Evolutionary conservation across 2,113 vertebrate species (phyloP).

Genomic region (Fregetta grallaria): DNA sequence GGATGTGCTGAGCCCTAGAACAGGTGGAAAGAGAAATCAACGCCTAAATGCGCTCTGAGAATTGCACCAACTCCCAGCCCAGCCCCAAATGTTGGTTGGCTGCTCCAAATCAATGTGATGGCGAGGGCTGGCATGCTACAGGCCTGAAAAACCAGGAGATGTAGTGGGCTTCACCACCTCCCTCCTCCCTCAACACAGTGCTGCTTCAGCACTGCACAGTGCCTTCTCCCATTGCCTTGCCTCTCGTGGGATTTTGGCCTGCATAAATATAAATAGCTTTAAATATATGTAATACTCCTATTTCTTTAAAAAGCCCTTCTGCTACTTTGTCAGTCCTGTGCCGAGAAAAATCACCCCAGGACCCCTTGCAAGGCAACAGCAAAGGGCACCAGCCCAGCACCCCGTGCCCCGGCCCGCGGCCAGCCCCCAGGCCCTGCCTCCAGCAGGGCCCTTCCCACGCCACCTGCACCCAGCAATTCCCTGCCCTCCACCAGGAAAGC

Average conservation of each 20-base stretch:
- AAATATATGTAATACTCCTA: background rate
- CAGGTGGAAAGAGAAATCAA: background rate
- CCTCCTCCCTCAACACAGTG: background rate
- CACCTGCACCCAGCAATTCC: background rate
- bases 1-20: background rate
- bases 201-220: background rate
- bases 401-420: background rate
- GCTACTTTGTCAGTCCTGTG: background rate
- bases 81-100: background rate
- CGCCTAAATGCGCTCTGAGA: background rate
- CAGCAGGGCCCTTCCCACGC: background rate
- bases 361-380: background rate
- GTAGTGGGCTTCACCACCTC: accelerated
- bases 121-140: background rate
- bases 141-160: background rate
- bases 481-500: background rate
- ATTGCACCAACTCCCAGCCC: background rate
- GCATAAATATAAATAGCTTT: background rate
- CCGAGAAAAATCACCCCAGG: background rate
- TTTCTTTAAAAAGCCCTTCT: background rate
- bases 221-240: background rate
- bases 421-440: background rate
- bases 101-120: background rate
- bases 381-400: background rate
- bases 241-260: accelerated